Conservation (phyloP, 2,113 vertebrate genomes). For the Globicephala melas region DNA sequence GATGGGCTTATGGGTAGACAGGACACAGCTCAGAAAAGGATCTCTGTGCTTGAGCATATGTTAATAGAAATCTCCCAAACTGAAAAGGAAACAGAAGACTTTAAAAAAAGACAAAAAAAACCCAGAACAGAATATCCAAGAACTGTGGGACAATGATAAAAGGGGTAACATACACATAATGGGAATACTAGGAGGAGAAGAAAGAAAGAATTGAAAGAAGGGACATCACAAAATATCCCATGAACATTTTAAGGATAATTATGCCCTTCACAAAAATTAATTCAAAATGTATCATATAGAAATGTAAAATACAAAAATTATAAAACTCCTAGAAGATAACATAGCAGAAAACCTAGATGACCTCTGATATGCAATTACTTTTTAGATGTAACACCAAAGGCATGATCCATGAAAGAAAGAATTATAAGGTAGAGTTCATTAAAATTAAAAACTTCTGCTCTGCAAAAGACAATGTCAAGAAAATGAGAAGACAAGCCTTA, state of each 20-base stretch:
- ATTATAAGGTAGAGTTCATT: background rate
- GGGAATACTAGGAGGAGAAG: background rate
- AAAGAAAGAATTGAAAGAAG: background rate
- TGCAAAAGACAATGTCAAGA: background rate
- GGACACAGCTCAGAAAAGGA: background rate
- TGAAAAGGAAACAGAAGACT: background rate
- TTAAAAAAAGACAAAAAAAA: background rate
- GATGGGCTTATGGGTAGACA: background rate
- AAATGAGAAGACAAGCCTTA: background rate
- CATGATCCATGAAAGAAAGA: background rate
- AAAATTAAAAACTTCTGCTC: background rate
- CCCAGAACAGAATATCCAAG: background rate
- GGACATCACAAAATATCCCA: background rate
- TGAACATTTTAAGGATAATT: background rate
- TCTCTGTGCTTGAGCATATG: background rate
- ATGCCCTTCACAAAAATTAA: background rate
- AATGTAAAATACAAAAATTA: background rate
- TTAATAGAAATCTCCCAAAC: background rate
- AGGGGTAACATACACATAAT: background rate
- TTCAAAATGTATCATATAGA: background rate
- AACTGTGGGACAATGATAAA: background rate
- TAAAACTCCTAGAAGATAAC: background rate
- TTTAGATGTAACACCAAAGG: background rate
- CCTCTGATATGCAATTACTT: background rate
- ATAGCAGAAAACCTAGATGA: background rate